Conservation (phyloP, 2,797 vertebrate species). For the Cyclopterus lumpus region DNA sequence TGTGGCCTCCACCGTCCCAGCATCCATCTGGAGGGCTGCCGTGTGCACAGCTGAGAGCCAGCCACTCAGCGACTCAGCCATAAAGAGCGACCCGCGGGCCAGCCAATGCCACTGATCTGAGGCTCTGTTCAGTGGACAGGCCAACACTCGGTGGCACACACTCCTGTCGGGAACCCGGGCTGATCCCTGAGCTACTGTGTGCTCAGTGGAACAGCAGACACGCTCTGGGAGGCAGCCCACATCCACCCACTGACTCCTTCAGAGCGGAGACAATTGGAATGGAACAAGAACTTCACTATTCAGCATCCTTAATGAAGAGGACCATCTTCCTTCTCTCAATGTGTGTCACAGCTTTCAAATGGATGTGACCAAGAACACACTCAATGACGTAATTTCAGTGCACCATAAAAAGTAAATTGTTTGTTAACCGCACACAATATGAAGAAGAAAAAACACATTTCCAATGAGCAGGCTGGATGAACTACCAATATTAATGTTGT, state of each 20-base stretch:
- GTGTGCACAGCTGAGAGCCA: conserved; percentile 73
- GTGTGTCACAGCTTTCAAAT: conserved; percentile 36
- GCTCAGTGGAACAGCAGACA: conserved; percentile 73
- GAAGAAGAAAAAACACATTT: too few relatives aligned
- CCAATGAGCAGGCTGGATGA: too few relatives aligned
- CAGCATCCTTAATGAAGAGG: conserved; percentile 67
- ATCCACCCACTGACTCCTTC: conserved; percentile 69
- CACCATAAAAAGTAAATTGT: too few relatives aligned
- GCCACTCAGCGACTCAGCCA: conserved; percentile 74
- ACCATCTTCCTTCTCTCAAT: conserved; percentile 22
- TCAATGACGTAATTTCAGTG: too few relatives aligned
- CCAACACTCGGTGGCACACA: conserved; percentile 73
- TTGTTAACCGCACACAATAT: too few relatives aligned
- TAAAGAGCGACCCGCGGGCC: conserved; percentile 75
- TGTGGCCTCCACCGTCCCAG: conserved; percentile 79
- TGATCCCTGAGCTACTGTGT: conserved; percentile 75
- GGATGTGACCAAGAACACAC: too few relatives aligned
- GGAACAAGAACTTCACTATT: conserved; percentile 67
- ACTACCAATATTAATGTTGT: too few relatives aligned
- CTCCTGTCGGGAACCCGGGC: conserved; percentile 76
- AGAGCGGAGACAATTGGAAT: conserved; percentile 69
- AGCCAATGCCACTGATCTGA: conserved; percentile 79
- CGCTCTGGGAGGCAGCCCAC: conserved; percentile 64
- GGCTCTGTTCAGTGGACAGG: conserved; percentile 77
- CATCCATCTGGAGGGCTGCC: conserved; percentile 81